Base-by-base conservation (phyloP, 2,113 vertebrate species). In the Hippocampus guttulatus region DNA sequence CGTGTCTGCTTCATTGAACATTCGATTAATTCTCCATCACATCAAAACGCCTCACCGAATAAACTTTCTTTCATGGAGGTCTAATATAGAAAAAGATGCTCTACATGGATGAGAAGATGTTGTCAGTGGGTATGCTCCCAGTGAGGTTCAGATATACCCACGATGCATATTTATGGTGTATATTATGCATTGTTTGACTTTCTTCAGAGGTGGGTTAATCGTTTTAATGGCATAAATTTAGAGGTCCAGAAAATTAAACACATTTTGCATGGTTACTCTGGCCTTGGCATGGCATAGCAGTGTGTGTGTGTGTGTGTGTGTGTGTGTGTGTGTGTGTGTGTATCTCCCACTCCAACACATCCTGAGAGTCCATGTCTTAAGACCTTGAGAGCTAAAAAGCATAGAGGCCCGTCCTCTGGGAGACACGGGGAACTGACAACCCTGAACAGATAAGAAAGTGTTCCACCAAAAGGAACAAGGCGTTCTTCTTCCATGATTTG, bases 301-400 rank as follows among this genome's bases (percentile, higher is more conserved):
- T 65, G 74, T 67, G 60, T 71, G 43, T 45, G 43, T 69, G 76
- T 54, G 69, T 75, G 65, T 75, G 71, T 75, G n/a, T 12, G 74
- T 23, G 75, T 80, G 30, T 33, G 30, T 33, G 30, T 33, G 30
- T 69, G 76, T 58, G 69, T 75, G 65, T 76, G 71, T 77, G 21
- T 11, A 74, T 25, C 74, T 81, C 85, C 88, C 79, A 89, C 85
- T 88, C 78, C 83, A 87, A 80, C 75, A 67, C 75, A 79, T 68
- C 80, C 82, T 75, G 75, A 86, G 91, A 94, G 94, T 87, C 95
- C 93, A 95, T 95, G 94, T 88, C 89, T 82, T 62, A 80, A 92
- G 93, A 92, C 94, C 94, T 95, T 95, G 94, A 90, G 87, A 82
- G 83, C 89, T 78, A 74, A 85, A 79, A 89, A 85, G 88, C 89